These are phyloP conservation scores for Battus philenor DNA, from an alignment of 1,140 invertebrate genomes.

Conservation along the genomic window DNA sequence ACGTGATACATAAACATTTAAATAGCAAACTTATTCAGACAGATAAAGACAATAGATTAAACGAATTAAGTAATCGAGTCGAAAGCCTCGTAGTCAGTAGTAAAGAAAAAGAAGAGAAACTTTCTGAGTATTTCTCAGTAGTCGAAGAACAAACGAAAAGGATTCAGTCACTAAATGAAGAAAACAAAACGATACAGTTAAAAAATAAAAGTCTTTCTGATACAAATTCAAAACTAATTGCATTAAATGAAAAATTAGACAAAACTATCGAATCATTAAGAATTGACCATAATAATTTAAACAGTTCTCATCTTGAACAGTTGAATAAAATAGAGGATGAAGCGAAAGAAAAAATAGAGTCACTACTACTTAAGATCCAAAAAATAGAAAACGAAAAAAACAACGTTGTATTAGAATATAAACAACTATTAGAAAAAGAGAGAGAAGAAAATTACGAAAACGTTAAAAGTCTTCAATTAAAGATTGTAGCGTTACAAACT, in stretches of 20 bases:
- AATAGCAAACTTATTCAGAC: constrained; percentile 39
- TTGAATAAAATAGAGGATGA: constrained; percentile 26
- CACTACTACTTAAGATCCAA: constrained; percentile 44
- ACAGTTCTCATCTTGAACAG: constrained; percentile 29
- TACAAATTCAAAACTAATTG: constrained; percentile 39
- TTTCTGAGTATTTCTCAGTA: constrained; percentile 30
- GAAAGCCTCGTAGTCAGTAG: constrained; percentile 29
- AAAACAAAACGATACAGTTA: constrained; percentile 33
- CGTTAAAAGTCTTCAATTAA: constrained; percentile 48
- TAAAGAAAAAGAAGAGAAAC: constrained; percentile 30
- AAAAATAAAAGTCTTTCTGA: constrained; percentile 39
- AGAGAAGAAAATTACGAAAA: constrained; percentile 53
- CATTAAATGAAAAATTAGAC: constrained; percentile 32
- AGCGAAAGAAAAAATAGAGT: constrained; percentile 42
- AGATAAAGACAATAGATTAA: constrained; percentile 28
- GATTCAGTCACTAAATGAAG: constrained; percentile 33
- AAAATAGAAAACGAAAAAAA: constrained; percentile 65
- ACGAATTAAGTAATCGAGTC: constrained; percentile 28
- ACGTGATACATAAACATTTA: constrained; percentile 7
- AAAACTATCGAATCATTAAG: constrained; percentile 31
- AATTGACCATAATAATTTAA: constrained; percentile 36
- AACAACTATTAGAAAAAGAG: constrained; percentile 57
- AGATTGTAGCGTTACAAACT: constrained; percentile 44
- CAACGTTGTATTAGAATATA: constrained; percentile 50
- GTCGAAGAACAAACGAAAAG: constrained; percentile 33